These are phyloP conservation scores for Cyclopterus lumpus DNA, from an alignment of 2,797 vertebrate genomes.

Conservation along the genomic window DNA sequence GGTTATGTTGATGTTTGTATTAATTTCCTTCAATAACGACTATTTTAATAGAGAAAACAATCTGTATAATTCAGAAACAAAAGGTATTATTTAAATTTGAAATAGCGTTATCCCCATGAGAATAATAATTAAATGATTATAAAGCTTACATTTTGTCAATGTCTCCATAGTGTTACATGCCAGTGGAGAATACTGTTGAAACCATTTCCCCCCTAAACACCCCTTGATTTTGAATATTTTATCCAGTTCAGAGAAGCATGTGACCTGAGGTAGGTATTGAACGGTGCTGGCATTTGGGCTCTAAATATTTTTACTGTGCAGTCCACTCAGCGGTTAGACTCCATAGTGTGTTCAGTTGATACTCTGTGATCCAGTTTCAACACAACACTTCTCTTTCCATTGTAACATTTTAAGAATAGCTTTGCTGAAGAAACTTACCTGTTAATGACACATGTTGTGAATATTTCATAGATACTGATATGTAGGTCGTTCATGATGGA, in stretches of 20 bases:
- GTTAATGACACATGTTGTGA: conserved; percentile 26
- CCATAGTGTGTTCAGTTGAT: not conserved
- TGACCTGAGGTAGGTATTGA: not conserved
- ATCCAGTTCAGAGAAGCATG: not conserved
- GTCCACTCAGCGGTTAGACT: not conserved
- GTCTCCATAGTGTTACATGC: not conserved
- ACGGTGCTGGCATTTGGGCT: not conserved
- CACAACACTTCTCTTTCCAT: not conserved
- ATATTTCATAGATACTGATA: conserved; percentile 49
- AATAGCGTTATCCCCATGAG: not conserved
- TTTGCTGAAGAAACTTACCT: not conserved
- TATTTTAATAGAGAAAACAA: not conserved
- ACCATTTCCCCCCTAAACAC: not conserved
- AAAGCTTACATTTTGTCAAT: not conserved
- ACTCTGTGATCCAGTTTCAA: not conserved
- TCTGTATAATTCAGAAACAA: not conserved
- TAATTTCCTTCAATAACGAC: not conserved
- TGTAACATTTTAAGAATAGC: not conserved
- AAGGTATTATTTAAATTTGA: no score
- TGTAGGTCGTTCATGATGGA: conserved; percentile 56
- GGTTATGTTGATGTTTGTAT: not conserved
- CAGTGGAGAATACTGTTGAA: not conserved
- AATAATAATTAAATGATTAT: not conserved
- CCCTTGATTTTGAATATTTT: not conserved
- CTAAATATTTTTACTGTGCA: not conserved